Percentiles rank a stretch among this genome's conserved stretches.
Evolutionary conservation across 2,797 vertebrate genomes (phyloP).

Genomic region (Bovichtus diacanthus): DNA sequence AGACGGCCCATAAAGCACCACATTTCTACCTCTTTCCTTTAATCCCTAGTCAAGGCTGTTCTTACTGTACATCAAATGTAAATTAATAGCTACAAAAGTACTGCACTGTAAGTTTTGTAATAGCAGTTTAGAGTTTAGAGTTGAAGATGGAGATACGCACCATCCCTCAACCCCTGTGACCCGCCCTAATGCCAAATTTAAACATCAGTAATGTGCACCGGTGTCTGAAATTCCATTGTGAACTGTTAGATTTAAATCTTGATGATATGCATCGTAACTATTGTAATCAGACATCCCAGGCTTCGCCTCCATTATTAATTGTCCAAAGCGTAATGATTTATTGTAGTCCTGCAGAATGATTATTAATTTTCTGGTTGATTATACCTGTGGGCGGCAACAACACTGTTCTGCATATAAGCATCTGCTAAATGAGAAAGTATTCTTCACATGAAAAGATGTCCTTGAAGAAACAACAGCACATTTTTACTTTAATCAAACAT

Average conservation of each 20-base stretch:
- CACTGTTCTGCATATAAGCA: slow-evolving; percentile 87
- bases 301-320: slow-evolving; percentile 94
- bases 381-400: slow-evolving; percentile 93
- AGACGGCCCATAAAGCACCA: not conserved
- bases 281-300: slow-evolving; percentile 92
- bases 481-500: slow-evolving; percentile 96
- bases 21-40: not conserved
- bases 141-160: slow-evolving; percentile 64
- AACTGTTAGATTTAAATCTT: slow-evolving; percentile 86
- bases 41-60: not conserved
- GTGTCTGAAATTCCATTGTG: slow-evolving; percentile 67
- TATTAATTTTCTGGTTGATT: slow-evolving; percentile 98
- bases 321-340: slow-evolving; percentile 97
- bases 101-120: slow-evolving; percentile 39
- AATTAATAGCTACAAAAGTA: slow-evolving; percentile 37
- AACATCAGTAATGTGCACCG: slow-evolving; percentile 74
- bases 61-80: slow-evolving; percentile 9
- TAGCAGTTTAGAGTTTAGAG: slow-evolving; percentile 42
- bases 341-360: slow-evolving; percentile 92
- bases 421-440: slow-evolving; percentile 87
- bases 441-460: slow-evolving; percentile 89
- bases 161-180: slow-evolving; percentile 49
- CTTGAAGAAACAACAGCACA: slow-evolving; percentile 92
- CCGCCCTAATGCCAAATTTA: slow-evolving; percentile 68
- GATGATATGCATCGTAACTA: slow-evolving; percentile 89